Evolutionary conservation across 2,113 vertebrate species (phyloP), one percentile per base, ranked within the genome.

Genomic region (Odontophorus gujanensis): DNA sequence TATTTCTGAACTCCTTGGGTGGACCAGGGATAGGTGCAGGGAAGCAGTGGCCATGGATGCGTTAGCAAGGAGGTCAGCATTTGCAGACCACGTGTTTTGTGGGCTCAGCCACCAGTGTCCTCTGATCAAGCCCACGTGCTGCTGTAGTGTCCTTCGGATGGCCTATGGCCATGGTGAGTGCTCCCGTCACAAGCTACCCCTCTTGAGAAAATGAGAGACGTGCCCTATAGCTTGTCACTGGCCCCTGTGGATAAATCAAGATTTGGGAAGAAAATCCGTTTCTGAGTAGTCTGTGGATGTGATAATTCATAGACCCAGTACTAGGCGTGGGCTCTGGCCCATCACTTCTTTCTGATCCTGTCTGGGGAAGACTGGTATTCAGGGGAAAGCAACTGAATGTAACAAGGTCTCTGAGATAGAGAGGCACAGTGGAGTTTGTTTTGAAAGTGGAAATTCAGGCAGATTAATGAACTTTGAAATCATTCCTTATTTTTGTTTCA

Each of bases 21-120:
- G 57, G 50, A 65, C 55, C 18, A 1, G 65, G 25, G 13, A 51
- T 85, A 57, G 61, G 11, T 69, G 55, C 59, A 80, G 63, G 30
- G 22, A 67, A 86, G 77, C 7, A 2, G 45, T 82, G 87, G 40
- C 68, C 89, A n/a, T 40, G 58, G 36, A 30, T 0, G 0, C 34
- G 36, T 83, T 69, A 25, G 2, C 42, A 66, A 47, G 45, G 71
- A 42, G 22, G 4, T 32, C 53, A 89, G 63, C 26, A 75, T 75
- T 84, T 93, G 77, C 77, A 88, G 24, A 32, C 55, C 75, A 50
- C 3, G 6, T 71, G 67, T 63, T 25, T 87, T 30, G 34, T 2
- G 10, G 48, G 13, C 65, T 74, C 0, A 0, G 59, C 15, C 4
- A 0, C 66, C 3, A 0, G 17, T 62, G 45, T 77, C 34, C 45